Evolutionary conservation across 1,140 invertebrate species (phyloP), one percentile per base, ranked within the genome.

Genomic region (Tribolium castaneum): DNA sequence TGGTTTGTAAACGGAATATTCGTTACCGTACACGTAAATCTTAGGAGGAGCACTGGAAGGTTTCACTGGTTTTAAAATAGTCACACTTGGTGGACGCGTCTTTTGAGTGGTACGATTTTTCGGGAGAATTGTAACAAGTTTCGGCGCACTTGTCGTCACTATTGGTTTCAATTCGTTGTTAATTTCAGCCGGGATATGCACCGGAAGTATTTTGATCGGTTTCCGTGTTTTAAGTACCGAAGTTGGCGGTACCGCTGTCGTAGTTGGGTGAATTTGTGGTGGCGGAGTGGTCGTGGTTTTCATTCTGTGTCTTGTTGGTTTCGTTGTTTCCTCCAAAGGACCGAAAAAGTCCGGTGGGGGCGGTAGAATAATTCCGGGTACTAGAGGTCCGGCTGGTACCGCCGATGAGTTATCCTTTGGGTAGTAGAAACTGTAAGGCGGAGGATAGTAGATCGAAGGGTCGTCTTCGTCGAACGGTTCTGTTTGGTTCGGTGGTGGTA

Each of bases 391-490:
- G 0, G 95, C 93, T 10, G 94, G 93, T 39, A 96, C 94, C 13
- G 88, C 88, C 25, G 92, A 94, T 0, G 92, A 89, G 86, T 96
- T 95, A 82, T 95, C 94, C 82, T 90, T 92, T 78, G 89, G 90
- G 86, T 95, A 96, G 76, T 92, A 92, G 87, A 96, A 96, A 87
- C 94, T 95, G 87, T 96, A 96, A 1, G 94, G 93, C 81, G 95
- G 94, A 77, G 95, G 95, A 90, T 96, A 96, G 83, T 96, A 96
- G 12, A 96, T 92, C 66, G 95, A 95, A 82, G 95, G 95, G 88
- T 96, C 95, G 86, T 95, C 94, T 86, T 95, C 94, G 87, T 96
- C 95, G 84, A 93, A 92, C 56, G 92, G 90, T 82, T 93, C 92
- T 50, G 92, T 92, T 80, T 91, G 89, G 86, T 94, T 94, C 82